Conservation (phyloP, 1,140 invertebrate genomes). For the Calliopsis andreniformis region DNA sequence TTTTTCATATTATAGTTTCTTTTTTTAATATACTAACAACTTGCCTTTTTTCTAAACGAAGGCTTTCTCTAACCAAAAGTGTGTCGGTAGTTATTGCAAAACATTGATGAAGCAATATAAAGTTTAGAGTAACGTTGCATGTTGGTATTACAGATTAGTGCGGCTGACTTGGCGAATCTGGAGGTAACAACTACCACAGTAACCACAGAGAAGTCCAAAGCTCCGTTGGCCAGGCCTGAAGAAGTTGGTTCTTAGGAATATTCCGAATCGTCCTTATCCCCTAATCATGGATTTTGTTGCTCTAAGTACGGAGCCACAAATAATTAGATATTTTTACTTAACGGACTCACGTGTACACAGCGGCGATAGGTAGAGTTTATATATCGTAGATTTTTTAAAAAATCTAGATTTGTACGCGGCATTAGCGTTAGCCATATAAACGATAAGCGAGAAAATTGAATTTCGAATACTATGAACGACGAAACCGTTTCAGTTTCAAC, state of each 20-base stretch:
- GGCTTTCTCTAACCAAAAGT: conserved; percentile 25
- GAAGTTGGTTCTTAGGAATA: conserved; percentile 77
- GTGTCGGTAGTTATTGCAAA: conserved; percentile 1
- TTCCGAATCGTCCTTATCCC: conserved; percentile 42
- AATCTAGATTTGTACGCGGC: conserved; percentile 70
- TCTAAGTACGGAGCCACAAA: conserved; percentile 42
- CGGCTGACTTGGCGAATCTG: conserved; percentile 78
- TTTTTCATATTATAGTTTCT: neutral
- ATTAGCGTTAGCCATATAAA: conserved; percentile 51
- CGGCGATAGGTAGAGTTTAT: conserved; percentile 70
- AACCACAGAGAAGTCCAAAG: conserved; percentile 79
- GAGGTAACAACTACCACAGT: conserved; percentile 80
- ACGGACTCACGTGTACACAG: conserved; percentile 66
- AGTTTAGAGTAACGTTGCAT: neutral
- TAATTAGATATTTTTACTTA: conserved; percentile 59
- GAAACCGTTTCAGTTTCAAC: conserved; percentile 34
- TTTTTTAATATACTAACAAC: conserved; percentile 32
- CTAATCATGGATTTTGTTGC: conserved; percentile 50
- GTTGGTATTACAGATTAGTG: conserved; percentile 76
- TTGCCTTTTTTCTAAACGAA: conserved; percentile 30
- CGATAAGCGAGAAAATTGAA: conserved; percentile 35
- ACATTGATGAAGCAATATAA: neutral
- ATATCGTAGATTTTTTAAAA: conserved; percentile 69
- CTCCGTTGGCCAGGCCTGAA: conserved; percentile 78
- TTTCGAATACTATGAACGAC: conserved; percentile 36